Conservation (phyloP, 2,888 invertebrate species). For the Tetramorium bicarinatum region DNA sequence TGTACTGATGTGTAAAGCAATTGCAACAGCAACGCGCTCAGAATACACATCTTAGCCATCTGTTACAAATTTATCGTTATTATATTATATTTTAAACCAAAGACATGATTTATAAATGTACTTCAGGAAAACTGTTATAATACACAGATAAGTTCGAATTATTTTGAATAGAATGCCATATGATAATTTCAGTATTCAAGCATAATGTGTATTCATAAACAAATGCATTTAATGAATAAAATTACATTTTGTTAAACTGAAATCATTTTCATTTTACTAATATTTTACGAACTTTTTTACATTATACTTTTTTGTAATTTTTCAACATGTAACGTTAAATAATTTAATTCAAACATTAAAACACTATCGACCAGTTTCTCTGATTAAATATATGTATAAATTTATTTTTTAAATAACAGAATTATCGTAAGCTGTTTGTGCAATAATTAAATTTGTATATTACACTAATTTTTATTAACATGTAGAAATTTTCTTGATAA, state of each 20-base stretch:
- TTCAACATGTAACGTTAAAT: too few species aligned
- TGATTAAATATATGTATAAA: not conserved
- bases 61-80: not conserved
- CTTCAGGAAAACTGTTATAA: conserved; percentile 10
- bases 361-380: too few species aligned
- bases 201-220: not conserved
- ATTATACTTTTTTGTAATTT: too few species aligned
- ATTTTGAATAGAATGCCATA: not conserved
- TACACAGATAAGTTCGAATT: not conserved
- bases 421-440: not conserved
- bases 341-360: too few species aligned
- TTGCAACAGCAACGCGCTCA: too few species aligned
- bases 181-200: not conserved
- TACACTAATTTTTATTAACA: not conserved
- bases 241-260: too few species aligned
- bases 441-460: conserved; percentile 11
- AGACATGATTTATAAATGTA: not conserved
- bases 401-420: not conserved
- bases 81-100: too few species aligned
- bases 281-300: too few species aligned
- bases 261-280: too few species aligned
- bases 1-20: too few species aligned
- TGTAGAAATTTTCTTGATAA: not conserved
- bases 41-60: conserved; percentile 51
- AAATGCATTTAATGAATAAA: not conserved